phyloP scores from a whole-genome alignment of 2,888 invertebrate species.

The Chironomus riparius region DNA sequence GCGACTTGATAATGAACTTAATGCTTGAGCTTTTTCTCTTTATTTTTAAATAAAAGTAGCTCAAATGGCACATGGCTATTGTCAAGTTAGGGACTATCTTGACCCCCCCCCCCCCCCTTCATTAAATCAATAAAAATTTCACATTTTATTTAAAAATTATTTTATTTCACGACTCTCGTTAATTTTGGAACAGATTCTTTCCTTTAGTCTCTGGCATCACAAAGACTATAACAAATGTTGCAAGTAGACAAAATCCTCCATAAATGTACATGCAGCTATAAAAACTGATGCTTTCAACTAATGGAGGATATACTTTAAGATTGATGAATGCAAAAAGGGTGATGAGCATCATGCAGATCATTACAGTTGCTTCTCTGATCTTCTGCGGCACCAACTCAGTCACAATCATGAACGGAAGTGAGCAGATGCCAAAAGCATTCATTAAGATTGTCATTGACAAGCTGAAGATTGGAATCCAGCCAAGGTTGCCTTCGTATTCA shows the following conservation, averaged over 20 bases:
- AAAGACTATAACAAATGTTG: conserved; percentile 22
- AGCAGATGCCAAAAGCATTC: conserved; percentile 29
- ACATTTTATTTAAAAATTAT: too few species aligned
- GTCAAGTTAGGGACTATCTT: too few species aligned
- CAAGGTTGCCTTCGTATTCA: neutral
- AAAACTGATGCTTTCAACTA: neutral
- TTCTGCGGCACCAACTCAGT: conserved; percentile 30
- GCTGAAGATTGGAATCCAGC: conserved; percentile 30
- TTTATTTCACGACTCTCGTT: too few species aligned
- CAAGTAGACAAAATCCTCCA: conserved; percentile 15
- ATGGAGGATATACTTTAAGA: neutral
- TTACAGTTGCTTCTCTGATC: conserved; percentile 25
- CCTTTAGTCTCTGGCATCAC: conserved; percentile 29
- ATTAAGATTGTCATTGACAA: conserved; percentile 29
- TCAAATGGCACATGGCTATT: too few species aligned
- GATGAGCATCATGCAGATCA: conserved; percentile 28
- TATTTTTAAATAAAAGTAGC: too few species aligned
- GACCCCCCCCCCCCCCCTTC: too few species aligned
- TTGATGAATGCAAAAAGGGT: conserved; percentile 29
- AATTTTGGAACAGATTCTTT: neutral
- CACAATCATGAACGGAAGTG: conserved; percentile 30
- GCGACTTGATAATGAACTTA: too few species aligned
- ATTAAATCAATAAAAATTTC: too few species aligned
- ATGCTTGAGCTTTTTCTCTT: too few species aligned
- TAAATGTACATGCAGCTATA: neutral